These are phyloP conservation scores for Napeogenes inachia DNA, from an alignment of 2,888 invertebrate genomes.

Conservation along the genomic window DNA sequence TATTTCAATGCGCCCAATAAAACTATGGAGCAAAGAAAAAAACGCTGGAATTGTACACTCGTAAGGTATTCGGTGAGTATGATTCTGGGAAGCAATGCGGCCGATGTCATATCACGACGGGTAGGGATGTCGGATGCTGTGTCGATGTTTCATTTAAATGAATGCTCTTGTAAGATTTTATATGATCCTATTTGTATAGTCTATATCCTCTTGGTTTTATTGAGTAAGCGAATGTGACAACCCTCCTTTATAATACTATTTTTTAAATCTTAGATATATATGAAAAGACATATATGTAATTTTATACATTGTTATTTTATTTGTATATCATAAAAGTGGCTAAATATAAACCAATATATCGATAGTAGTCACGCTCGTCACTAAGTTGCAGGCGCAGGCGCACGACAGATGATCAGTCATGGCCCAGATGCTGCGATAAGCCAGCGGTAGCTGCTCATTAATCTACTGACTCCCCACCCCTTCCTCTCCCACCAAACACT, in stretches of 20 bases:
- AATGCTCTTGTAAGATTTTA: conserved; percentile 8
- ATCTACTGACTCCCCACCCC: conserved; percentile 68
- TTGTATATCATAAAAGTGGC: not conserved
- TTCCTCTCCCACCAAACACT: conserved; percentile 41
- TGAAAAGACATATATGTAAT: too few relatives aligned
- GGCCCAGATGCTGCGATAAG: conserved; percentile 75
- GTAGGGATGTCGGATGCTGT: conserved; percentile 48
- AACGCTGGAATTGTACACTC: conserved; percentile 52
- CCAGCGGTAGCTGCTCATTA: conserved; percentile 75
- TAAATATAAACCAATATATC: conserved; percentile 3
- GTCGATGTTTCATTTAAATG: conserved; percentile 39
- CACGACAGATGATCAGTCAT: conserved; percentile 78
- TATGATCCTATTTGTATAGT: conserved; percentile 10
- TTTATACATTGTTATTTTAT: too few relatives aligned
- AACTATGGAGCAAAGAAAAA: conserved; percentile 66
- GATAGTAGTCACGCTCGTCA: conserved; percentile 37
- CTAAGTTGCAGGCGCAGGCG: conserved; percentile 67
- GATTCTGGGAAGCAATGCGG: conserved; percentile 70
- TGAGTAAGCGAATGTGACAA: too few relatives aligned
- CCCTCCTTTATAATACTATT: too few relatives aligned
- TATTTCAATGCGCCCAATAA: conserved; percentile 74
- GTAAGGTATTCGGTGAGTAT: conserved; percentile 71
- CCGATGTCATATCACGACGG: conserved; percentile 72
- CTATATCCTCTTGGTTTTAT: too few relatives aligned
- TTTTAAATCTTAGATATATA: too few relatives aligned